phyloP scores from a whole-genome alignment of 2,888 invertebrate species.

The Mongoloraphidia duomilia region DNA sequence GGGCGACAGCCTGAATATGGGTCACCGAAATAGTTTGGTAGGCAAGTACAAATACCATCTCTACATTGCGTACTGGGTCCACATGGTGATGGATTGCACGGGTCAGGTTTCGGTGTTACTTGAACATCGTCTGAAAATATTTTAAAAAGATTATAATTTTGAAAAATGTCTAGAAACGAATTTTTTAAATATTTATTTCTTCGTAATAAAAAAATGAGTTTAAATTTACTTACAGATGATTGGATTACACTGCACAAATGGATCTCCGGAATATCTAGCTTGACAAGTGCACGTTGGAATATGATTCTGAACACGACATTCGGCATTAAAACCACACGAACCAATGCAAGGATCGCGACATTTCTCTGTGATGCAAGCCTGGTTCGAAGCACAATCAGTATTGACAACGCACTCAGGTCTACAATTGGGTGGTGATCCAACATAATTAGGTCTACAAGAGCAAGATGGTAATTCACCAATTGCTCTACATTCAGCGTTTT shows the following conservation, averaged over 20 bases:
- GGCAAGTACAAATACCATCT: constrained; percentile 59
- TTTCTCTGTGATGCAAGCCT: constrained; percentile 55
- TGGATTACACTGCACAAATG: constrained; percentile 43
- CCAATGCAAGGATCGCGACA: constrained; percentile 58
- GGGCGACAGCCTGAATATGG: constrained; percentile 64
- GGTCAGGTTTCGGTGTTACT: constrained; percentile 30
- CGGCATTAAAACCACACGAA: constrained; percentile 55
- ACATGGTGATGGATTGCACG: constrained; percentile 62
- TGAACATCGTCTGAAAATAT: too few relatives aligned
- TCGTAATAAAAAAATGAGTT: background rate
- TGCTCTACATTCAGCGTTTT: constrained; percentile 45
- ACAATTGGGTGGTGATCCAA: constrained; percentile 64
- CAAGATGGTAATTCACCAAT: constrained; percentile 46
- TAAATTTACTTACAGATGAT: constrained; percentile 22
- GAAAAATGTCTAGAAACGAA: too few relatives aligned
- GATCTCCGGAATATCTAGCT: constrained; percentile 47
- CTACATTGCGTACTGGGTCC: constrained; percentile 64
- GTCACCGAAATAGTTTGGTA: constrained; percentile 54
- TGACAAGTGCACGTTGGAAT: constrained; percentile 50
- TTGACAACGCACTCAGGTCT: constrained; percentile 58
- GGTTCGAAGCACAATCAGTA: constrained; percentile 49
- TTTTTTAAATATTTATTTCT: background rate
- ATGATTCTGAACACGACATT: constrained; percentile 55
- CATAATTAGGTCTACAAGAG: constrained; percentile 48
- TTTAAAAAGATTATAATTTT: too few relatives aligned